Evolutionary conservation across 2,113 vertebrate species (phyloP), one percentile per base, ranked within the genome.

Genomic region (Solea senegalensis): DNA sequence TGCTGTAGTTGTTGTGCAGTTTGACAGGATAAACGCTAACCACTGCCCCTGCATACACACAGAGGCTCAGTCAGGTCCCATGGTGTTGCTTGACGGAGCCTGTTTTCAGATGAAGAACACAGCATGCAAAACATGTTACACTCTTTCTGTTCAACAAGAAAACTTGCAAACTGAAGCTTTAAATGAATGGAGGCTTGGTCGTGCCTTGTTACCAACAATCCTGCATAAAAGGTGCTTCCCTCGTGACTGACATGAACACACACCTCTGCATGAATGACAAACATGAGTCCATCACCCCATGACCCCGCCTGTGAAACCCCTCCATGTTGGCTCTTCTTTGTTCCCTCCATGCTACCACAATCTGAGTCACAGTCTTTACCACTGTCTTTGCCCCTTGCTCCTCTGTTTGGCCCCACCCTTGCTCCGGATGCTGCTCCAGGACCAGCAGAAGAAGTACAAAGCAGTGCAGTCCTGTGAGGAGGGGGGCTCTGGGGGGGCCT

Each of bases 371-470:
- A 40, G 83, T 90, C 74, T 89, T 62, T 85, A 73, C 84, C 88
- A 81, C 74, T 89, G 84, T 92, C 79, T 92, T 82, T 90, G 76
- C 80, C 72, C 80, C 55, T 34, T 62, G 53, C 71, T 73, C 77
- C 78, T 54, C 55, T 54, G 40, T 80, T 80, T 68, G 78, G 57
- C 69, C 66, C 83, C 63, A 72, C 70, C 40, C 41, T 8, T 1
- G 26, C 68, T 70, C 77, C 48, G 76, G 91, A 95, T 95, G 93
- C 94, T 93, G 92, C 91, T 86, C 88, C 95, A 96, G 95, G 96
- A 99, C 87, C 95, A 96, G 91, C 96, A 95, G 94, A 95, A 90
- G 91, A 93, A 95, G 93, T 98, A 97, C 95, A 95, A 93, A 80
- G 96, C 93, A 88, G 96, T 97, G 83, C 95, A 95, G 93, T 95